Percentiles rank a stretch among this genome's conserved stretches.
Conservation (phyloP, 2,888 invertebrate genomes). For the Drosophila merina region DNA sequence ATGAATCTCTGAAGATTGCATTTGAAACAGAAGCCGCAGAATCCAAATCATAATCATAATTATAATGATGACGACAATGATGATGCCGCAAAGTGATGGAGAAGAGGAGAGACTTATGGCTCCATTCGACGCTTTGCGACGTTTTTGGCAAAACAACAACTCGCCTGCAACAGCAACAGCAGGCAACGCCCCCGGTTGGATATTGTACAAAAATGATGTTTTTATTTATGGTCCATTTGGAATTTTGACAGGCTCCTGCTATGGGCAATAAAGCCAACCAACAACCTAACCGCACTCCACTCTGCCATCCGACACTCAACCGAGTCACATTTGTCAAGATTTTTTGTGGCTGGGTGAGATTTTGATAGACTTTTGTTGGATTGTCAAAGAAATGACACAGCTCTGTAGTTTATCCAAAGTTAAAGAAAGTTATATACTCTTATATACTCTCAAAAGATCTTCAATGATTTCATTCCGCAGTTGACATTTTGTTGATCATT, state of each 20-base stretch:
- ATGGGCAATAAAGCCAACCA: slow-evolving; percentile 72
- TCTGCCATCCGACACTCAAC: slow-evolving; percentile 8
- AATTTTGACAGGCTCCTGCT: slow-evolving; percentile 80
- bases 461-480: slow-evolving; percentile 11
- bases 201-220: slow-evolving; percentile 79
- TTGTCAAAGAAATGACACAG: slow-evolving; percentile 61
- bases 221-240: slow-evolving; percentile 83
- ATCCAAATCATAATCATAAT: slow-evolving; percentile 6
- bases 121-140: slow-evolving; percentile 68
- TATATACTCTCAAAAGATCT: too few relatives aligned
- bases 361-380: slow-evolving; percentile 75
- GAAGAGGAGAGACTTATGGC: slow-evolving; percentile 54
- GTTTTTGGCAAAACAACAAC: slow-evolving; percentile 66
- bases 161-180: slow-evolving; percentile 6
- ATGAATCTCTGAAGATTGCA: slow-evolving; percentile 72
- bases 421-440: neutral
- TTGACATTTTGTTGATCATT: slow-evolving; percentile 42
- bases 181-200: slow-evolving; percentile 41
- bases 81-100: slow-evolving; percentile 27
- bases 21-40: slow-evolving; percentile 19
- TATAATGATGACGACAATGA: slow-evolving; percentile 1
- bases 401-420: neutral
- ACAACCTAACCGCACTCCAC: slow-evolving; percentile 29
- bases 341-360: slow-evolving; percentile 49
- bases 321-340: slow-evolving; percentile 65